phyloP scores from a whole-genome alignment of 1,140 invertebrate species.

The Drosophila grimshawi region DNA sequence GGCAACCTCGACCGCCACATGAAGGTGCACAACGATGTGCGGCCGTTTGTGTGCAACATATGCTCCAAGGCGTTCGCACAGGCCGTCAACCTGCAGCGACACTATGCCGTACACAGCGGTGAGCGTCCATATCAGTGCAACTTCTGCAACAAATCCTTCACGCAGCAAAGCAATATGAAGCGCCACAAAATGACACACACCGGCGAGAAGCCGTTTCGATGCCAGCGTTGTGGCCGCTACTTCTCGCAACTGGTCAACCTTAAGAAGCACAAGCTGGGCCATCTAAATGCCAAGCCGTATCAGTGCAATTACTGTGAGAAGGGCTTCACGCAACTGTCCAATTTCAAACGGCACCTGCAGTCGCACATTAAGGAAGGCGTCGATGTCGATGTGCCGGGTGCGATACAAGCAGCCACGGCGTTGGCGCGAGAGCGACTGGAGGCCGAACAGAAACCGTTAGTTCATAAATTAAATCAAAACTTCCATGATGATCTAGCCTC shows the following conservation, averaged over 20 bases:
- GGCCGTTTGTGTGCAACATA: slow-evolving; percentile 75
- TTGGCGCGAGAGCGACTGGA: slow-evolving; percentile 69
- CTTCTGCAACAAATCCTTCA: slow-evolving; percentile 83
- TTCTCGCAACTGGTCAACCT: slow-evolving; percentile 84
- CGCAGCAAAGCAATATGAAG: slow-evolving; percentile 84
- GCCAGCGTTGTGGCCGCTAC: slow-evolving; percentile 77
- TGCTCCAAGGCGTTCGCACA: slow-evolving; percentile 83
- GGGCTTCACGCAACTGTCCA: slow-evolving; percentile 78
- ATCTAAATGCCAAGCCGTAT: slow-evolving; percentile 80
- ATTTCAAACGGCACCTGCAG: slow-evolving; percentile 80
- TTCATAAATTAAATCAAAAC: not conserved
- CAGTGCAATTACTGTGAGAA: slow-evolving; percentile 80
- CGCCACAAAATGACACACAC: slow-evolving; percentile 84
- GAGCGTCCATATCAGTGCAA: slow-evolving; percentile 81
- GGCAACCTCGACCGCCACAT: slow-evolving; percentile 81
- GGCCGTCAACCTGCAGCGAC: slow-evolving; percentile 81
- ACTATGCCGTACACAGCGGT: slow-evolving; percentile 81
- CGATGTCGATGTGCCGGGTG: slow-evolving; percentile 69
- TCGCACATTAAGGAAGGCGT: slow-evolving; percentile 80
- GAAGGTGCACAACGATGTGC: slow-evolving; percentile 83
- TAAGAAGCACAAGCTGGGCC: slow-evolving; percentile 83
- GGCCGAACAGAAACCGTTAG: slow-evolving; percentile 78
- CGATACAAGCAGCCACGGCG: slow-evolving; percentile 70
- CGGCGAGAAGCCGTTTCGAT: slow-evolving; percentile 83
- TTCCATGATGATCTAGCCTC: too few species aligned